These are phyloP conservation scores for Drosophila limbata DNA, from an alignment of 2,888 invertebrate species.

Conservation along the genomic window DNA sequence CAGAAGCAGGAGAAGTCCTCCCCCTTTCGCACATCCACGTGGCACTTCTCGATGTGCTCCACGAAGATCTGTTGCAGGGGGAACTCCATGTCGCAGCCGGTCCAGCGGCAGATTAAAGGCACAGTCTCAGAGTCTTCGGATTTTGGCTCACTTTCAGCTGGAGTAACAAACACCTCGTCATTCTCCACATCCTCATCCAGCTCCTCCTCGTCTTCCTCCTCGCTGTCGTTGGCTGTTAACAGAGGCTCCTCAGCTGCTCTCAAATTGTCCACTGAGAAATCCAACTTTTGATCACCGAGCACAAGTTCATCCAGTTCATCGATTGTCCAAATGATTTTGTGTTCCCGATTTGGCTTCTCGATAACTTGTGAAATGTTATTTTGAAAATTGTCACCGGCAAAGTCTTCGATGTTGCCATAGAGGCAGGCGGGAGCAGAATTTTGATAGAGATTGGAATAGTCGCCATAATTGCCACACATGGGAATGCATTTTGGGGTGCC, in stretches of 20 bases:
- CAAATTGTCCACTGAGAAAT: constrained; percentile 20
- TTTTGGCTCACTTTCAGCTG: constrained; percentile 14
- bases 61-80: constrained; percentile 92
- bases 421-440: not conserved
- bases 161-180: constrained; percentile 58
- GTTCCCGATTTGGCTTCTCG: constrained; percentile 84
- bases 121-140: not conserved
- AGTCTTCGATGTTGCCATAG: constrained; percentile 64
- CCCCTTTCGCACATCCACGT: constrained; percentile 94
- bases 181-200: constrained; percentile 49
- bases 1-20: constrained; percentile 97
- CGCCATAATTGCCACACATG: constrained; percentile 64
- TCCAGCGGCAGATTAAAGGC: constrained; percentile 91
- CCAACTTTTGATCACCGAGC: constrained; percentile 34
- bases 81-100: constrained; percentile 92
- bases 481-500: constrained; percentile 81
- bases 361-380: constrained; percentile 72
- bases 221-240: constrained; percentile 36
- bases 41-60: constrained; percentile 93
- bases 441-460: constrained; percentile 61
- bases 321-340: constrained; percentile 85
- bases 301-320: constrained; percentile 79
- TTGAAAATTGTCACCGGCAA: constrained; percentile 81
- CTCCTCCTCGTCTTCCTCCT: constrained; percentile 52
- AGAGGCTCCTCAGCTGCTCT: constrained; percentile 32